Conservation (phyloP, 2,888 invertebrate species). For the Drosophila demipolita region DNA sequence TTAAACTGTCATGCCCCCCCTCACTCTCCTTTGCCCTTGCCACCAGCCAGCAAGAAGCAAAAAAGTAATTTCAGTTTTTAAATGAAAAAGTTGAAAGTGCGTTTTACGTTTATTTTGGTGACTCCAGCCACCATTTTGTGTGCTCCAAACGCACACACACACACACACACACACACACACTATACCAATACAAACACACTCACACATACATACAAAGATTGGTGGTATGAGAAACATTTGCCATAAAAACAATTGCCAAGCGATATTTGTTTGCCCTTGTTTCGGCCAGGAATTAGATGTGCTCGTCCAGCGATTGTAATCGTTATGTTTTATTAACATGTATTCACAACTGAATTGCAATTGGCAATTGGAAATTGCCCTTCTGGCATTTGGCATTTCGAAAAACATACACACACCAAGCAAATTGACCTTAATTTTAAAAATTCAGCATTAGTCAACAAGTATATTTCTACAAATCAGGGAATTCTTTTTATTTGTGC, state of each 20-base stretch:
- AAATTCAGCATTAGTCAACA: neutral
- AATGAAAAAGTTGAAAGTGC: constrained; percentile 81
- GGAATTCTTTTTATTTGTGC: neutral
- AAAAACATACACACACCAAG: neutral
- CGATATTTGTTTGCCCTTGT: constrained; percentile 62
- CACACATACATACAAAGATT: constrained; percentile 6
- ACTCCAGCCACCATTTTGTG: constrained; percentile 31
- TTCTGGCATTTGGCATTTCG: constrained; percentile 10
- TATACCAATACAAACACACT: too few relatives aligned
- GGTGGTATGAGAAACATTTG: constrained; percentile 48
- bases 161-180: constrained; percentile 25
- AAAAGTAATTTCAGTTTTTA: constrained; percentile 79
- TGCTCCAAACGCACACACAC: constrained; percentile 17
- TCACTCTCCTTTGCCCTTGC: neutral
- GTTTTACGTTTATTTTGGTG: constrained; percentile 65
- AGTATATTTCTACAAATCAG: neutral
- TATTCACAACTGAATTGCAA: constrained; percentile 30
- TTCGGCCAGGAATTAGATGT: constrained; percentile 55
- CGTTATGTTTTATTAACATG: constrained; percentile 68
- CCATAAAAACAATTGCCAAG: constrained; percentile 76
- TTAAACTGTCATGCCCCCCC: constrained; percentile 48
- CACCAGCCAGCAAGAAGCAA: constrained; percentile 41
- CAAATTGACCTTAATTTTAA: neutral
- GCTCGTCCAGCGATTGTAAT: constrained; percentile 69
- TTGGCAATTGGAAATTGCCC: constrained; percentile 37